Base-by-base conservation (phyloP, 2,797 vertebrate genomes). In the Hoplostethus mediterraneus region DNA sequence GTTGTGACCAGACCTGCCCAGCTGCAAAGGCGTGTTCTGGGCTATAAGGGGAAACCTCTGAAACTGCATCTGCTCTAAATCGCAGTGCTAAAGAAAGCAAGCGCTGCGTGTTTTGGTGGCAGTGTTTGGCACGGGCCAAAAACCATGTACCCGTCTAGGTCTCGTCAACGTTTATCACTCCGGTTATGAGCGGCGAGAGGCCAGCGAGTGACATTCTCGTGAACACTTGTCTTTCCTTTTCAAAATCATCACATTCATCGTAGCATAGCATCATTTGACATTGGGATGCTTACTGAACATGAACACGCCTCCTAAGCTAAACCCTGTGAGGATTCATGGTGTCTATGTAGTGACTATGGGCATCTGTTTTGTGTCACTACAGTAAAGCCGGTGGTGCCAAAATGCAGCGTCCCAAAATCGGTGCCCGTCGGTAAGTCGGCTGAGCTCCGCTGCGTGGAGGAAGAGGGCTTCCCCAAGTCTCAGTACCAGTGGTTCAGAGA, bases 401-500 rank as follows among this genome's bases (percentile, higher is more conserved):
- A 94, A 75, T 99, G 98, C 90, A 94, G 88, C 0, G 97, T 99
- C 53, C 98, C 98, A 0, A 96, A 96, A 66, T 96, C 98, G 0
- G 97, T 99, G 47, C 98, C 98, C 0, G 96, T 98, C 10, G 98
- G 98, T 62, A 99, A 98, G 92, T 90, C 93, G 0, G 97, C 97
- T 0, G 96, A 95, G 53, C 95, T 99, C 38, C 94, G 94, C 63
- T 99, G 98, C 55, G 84, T 96, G 31, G 98, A 99, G 87, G 93
- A 94, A 0, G 97, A 99, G 84, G 98, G 97, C 5, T 96, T 94
- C 84, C 98, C 98, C 0, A 96, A 94, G 66, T 96, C 98, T 1
- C 93, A 95, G 4, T 99, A 98, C 92, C 96, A 95, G 90, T 99
- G 98, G 98, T 99, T 98, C 90, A 96, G 95, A 74, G 96, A 98